Evolutionary conservation across 2,797 vertebrate genomes (phyloP), one percentile per base, ranked within the genome.

Genomic region (Bradypodion pumilum): DNA sequence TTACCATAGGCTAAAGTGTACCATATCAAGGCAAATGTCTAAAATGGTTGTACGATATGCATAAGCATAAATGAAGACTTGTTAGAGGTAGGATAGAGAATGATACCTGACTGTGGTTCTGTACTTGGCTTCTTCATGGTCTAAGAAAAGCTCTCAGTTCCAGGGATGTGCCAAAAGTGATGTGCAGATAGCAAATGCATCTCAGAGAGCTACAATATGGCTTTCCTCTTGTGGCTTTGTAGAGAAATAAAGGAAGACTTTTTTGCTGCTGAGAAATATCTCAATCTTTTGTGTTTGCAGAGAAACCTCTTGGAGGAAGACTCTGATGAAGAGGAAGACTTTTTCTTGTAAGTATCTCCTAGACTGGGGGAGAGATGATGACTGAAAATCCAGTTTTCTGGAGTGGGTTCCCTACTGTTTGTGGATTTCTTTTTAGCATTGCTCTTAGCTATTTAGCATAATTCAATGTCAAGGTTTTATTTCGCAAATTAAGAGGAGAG

Each of bases 261-360:
- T 37, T 8, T 76, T 56, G 29, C 86, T 75, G 35, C 1, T 88
- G 21, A 74, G 70, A 87, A 65, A 77, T 46, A 0, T 27, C 82
- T 89, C 80, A 52, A 92, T 89, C 92, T 81, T 3, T 73, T 92
- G 75, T 84, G 91, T 90, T 94, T 81, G 82, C 96, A 99, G 98
- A 98, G 98, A 94, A 99, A 99, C 92, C 95, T 99, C 35, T 92
- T 99, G 88, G 98, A 99, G 93, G 98, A 99, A 92, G 98, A 99
- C 94, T 99, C 98, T 0, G 98, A 99, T 94, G 98, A 99, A 95
- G 98, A 99, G 90, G 98, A 99, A 90, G 98, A 99, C 93, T 99
- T 99, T 94, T 99, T 99, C 91, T 93, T 99, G 98, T 99, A 95
- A 98, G 98, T 98, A 70, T 81, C 65, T 60, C 32, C 40, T 46